phyloP scores from a whole-genome alignment of 2,797 vertebrate genomes.

The Pseudochirops corinnae region DNA sequence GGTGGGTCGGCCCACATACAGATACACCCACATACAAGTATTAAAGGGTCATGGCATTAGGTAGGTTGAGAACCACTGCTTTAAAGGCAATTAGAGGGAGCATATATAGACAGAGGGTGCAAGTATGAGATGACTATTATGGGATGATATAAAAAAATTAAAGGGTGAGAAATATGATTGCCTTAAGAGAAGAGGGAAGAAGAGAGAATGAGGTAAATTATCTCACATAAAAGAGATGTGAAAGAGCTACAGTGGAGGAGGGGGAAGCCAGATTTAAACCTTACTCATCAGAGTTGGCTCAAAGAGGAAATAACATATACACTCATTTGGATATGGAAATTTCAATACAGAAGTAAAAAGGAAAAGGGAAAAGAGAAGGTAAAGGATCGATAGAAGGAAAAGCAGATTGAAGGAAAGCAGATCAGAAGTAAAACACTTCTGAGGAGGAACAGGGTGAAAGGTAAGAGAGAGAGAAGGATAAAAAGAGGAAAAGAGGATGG shows the following conservation, averaged over 20 bases:
- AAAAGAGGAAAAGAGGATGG: background rate
- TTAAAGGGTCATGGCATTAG: too few species aligned
- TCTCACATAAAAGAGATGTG: background rate
- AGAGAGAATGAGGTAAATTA: background rate
- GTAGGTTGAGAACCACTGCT: too few species aligned
- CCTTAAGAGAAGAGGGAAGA: background rate
- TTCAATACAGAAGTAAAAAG: background rate
- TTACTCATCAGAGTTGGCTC: background rate
- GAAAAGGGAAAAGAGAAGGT: background rate
- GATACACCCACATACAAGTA: too few species aligned
- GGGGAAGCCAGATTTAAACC: background rate
- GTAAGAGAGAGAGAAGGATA: background rate
- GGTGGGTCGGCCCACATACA: too few species aligned
- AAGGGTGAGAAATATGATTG: background rate
- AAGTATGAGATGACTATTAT: background rate
- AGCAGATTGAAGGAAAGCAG: background rate
- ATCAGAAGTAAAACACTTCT: background rate
- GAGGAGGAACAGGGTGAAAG: background rate
- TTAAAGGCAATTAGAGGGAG: background rate
- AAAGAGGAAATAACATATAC: background rate
- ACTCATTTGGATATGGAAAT: background rate
- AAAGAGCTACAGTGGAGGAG: background rate
- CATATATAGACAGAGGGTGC: background rate
- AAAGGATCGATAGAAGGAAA: background rate
- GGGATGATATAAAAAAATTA: background rate